Percentiles rank a stretch among this genome's conserved stretches.
These are phyloP conservation scores for Pelochelys cantorii DNA, from an alignment of 2,797 vertebrate species.

Conservation along the genomic window DNA sequence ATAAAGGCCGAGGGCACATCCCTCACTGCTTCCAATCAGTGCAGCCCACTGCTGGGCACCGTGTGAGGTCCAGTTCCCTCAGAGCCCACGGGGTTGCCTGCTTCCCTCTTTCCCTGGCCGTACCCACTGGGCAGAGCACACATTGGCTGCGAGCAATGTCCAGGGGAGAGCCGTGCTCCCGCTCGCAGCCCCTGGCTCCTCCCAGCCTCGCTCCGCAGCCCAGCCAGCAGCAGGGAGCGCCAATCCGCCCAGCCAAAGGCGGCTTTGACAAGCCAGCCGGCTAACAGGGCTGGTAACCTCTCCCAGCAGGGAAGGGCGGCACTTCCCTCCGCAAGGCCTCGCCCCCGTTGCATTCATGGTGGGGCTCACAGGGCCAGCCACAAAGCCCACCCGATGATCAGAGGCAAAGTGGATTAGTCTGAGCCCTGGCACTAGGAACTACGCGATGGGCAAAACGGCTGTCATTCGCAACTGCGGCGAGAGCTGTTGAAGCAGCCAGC, in stretches of 20 bases:
- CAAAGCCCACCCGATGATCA: slow-evolving; percentile 71
- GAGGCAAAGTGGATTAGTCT: slow-evolving; percentile 75
- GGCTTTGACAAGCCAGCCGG: not conserved
- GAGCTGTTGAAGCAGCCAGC: slow-evolving; percentile 55
- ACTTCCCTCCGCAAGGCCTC: slow-evolving; percentile 41
- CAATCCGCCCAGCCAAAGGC: not conserved
- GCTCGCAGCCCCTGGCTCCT: not conserved
- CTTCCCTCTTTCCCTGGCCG: not conserved
- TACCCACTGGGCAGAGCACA: not conserved
- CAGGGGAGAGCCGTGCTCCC: not conserved
- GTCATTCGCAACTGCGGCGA: slow-evolving; percentile 53
- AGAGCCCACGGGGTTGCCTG: not conserved
- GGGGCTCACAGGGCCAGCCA: slow-evolving; percentile 45
- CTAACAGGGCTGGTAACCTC: slow-evolving; percentile 71
- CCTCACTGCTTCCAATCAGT: not conserved
- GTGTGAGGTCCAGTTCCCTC: not conserved
- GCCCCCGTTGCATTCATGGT: slow-evolving; percentile 34
- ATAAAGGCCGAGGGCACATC: not conserved
- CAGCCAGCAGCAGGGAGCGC: not conserved
- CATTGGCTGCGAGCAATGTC: not conserved
- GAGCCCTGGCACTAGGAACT: slow-evolving; percentile 51
- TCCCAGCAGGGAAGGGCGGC: slow-evolving; percentile 11
- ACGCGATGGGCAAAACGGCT: slow-evolving; percentile 21
- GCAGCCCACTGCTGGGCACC: not conserved
- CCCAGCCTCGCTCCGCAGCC: not conserved